Evolutionary conservation across 1,140 invertebrate genomes (phyloP).

Genomic region (Leptestheria dahalacensis): DNA sequence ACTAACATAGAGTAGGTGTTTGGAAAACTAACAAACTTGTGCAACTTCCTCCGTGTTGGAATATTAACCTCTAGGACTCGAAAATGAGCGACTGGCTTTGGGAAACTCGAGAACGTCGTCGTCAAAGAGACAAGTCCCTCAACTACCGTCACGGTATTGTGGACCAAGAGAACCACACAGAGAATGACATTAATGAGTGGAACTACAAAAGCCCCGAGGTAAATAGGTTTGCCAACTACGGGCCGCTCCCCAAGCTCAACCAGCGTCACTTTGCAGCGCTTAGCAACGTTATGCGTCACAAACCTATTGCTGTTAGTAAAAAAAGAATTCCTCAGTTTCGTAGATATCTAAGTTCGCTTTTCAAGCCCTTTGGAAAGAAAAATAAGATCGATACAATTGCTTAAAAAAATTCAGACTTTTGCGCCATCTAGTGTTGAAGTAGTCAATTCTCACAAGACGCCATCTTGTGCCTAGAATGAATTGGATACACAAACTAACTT

Average conservation of each 20-base stretch:
- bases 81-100: conserved; percentile 78
- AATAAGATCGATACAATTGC: too few species aligned
- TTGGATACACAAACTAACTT: too few species aligned
- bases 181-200: conserved; percentile 1
- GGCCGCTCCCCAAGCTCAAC: conserved; percentile 19
- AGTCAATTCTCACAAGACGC: too few species aligned
- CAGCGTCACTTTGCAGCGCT: conserved; percentile 20
- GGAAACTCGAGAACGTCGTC: conserved; percentile 59
- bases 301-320: conserved; percentile 6
- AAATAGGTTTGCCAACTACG: conserved; percentile 23
- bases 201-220: conserved; percentile 14
- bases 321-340: too few species aligned
- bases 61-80: conserved; percentile 42
- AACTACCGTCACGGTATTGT: conserved; percentile 23
- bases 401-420: too few species aligned
- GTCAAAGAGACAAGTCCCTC: conserved; percentile 46
- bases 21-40: neutral
- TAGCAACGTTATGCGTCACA: conserved; percentile 15
- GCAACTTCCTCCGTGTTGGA: neutral
- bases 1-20: neutral
- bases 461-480: too few species aligned
- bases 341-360: too few species aligned
- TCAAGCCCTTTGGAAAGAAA: too few species aligned
- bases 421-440: too few species aligned
- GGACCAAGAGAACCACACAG: conserved; percentile 14